phyloP scores from a whole-genome alignment of 2,113 vertebrate genomes.

The Orthonyx spaldingii region DNA sequence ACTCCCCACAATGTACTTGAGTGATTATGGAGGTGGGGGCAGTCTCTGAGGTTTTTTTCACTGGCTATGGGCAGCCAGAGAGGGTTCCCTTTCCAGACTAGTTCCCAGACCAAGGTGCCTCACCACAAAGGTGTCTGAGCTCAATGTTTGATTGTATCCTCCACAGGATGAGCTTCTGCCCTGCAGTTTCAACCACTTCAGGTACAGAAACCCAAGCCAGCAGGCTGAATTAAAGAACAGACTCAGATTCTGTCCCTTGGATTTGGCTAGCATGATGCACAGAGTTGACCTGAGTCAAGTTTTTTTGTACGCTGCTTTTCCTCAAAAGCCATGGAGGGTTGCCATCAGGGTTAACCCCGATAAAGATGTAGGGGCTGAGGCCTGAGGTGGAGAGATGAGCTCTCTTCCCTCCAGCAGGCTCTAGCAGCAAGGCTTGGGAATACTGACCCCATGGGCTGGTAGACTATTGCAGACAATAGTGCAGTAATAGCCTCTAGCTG shows the following conservation, averaged over 20 bases:
- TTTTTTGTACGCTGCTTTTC: neutral
- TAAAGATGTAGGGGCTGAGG: neutral
- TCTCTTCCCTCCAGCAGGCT: neutral
- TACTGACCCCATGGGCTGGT: neutral
- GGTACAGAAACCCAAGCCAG: neutral
- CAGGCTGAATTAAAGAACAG: neutral
- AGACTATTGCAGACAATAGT: neutral
- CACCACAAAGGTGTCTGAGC: neutral
- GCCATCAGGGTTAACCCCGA: neutral
- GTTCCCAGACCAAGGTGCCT: neutral
- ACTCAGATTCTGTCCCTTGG: neutral
- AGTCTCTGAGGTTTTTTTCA: neutral
- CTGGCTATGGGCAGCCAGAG: neutral
- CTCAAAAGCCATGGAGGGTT: neutral
- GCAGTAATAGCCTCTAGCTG: neutral
- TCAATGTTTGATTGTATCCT: neutral
- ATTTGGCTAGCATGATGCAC: neutral
- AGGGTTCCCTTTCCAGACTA: neutral
- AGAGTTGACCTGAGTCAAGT: neutral
- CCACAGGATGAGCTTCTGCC: neutral
- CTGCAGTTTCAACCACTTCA: neutral
- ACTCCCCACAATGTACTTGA: neutral
- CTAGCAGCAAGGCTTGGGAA: neutral
- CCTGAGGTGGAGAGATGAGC: neutral
- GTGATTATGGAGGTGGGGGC: neutral